A percentile compares a stretch with the other conserved stretches of the same genome.
phyloP scores from a whole-genome alignment of 2,113 vertebrate genomes.

The Pipra filicauda region DNA sequence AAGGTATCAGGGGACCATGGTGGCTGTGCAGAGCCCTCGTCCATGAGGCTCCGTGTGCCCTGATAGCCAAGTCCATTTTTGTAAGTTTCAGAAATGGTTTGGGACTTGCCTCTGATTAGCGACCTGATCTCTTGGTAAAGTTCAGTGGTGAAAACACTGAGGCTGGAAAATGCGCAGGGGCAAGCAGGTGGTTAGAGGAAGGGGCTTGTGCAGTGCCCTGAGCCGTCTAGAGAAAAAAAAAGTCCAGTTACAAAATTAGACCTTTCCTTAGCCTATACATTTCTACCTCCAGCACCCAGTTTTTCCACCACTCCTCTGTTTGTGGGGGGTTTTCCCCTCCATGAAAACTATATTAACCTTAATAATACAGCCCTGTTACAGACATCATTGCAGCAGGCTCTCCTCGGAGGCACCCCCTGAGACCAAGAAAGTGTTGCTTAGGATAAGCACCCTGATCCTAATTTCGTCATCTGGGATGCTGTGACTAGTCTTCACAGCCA shows the following conservation, averaged over 20 bases:
- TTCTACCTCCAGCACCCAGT: background rate
- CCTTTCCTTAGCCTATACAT: background rate
- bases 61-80: background rate
- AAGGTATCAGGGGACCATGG: fast-evolving
- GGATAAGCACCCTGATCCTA: background rate
- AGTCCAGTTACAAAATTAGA: background rate
- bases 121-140: fast-evolving
- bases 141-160: background rate
- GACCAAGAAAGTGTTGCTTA: background rate
- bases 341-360: background rate
- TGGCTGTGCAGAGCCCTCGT: background rate
- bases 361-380: background rate
- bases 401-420: background rate
- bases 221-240: background rate
- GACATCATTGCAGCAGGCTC: background rate
- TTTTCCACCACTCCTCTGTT: background rate
- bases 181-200: background rate
- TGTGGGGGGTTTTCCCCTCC: background rate
- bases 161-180: background rate
- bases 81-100: background rate
- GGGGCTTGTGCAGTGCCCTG: background rate
- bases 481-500: background rate
- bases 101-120: background rate
- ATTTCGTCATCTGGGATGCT: background rate
- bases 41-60: fast-evolving